Conservation (phyloP, 2,797 vertebrate genomes). For the Ispidina lecontei region DNA sequence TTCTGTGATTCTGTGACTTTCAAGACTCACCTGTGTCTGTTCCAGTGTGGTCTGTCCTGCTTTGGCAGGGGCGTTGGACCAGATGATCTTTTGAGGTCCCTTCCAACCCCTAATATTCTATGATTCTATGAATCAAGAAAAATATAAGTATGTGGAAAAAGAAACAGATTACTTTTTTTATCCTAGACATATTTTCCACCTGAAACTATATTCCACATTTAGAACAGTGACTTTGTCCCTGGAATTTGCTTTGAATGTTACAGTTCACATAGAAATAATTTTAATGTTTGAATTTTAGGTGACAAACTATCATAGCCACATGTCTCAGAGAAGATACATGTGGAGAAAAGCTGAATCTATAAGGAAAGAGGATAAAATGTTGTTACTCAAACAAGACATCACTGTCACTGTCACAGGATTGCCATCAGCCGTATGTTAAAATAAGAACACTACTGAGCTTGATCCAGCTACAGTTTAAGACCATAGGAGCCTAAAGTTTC, state of each 20-base stretch:
- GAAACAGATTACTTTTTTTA: neutral
- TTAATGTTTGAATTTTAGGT: neutral
- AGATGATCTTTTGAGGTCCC: no score
- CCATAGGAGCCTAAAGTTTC: neutral
- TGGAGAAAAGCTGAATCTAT: neutral
- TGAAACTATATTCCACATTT: neutral
- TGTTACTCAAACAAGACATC: neutral
- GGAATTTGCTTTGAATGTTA: neutral
- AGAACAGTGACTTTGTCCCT: neutral
- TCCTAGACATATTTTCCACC: neutral
- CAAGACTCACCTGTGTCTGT: no score
- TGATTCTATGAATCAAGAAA: neutral
- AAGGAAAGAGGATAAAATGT: neutral
- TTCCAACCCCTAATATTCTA: no score
- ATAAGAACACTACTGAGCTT: neutral
- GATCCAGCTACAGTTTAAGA: neutral
- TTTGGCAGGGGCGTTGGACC: no score
- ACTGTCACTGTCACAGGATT: neutral
- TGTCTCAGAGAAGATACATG: neutral
- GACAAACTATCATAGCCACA: neutral
- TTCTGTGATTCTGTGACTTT: no score
- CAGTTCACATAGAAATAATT: neutral
- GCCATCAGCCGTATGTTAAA: rapidly evolving
- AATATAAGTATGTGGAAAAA: neutral
- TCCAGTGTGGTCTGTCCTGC: no score